Base-by-base conservation (phyloP, 1,140 invertebrate genomes). In the Nasonia giraulti region DNA sequence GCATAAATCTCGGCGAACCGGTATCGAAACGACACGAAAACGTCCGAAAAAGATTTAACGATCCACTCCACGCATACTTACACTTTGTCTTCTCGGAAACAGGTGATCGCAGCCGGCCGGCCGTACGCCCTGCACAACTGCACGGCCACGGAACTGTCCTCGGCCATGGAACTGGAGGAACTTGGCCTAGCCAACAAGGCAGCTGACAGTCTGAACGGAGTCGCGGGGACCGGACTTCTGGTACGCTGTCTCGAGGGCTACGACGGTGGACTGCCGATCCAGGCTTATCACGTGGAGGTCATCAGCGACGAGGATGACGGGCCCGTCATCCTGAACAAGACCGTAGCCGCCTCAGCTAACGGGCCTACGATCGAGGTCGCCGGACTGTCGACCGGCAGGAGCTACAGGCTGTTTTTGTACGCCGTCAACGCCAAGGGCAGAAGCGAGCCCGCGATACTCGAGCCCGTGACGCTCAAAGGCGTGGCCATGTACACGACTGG, bases 81-180 rank as follows among this genome's bases (percentile, higher is more conserved):
- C n/a, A 37, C n/a, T 68, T 27, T 68, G 6, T 69, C 66, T 71
- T 71, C 12, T 27, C 27, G 23, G 17, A 62, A 62, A 55, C 85
- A 92, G 91, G 91, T 92, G 7, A 92, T 92, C 86, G 91, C 91
- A 20, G 87, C 94, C 95, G 97, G 97, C 87, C 96, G 96, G 40
- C 97, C 97, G 14, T 97, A 98, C 89, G 95, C 96, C 44, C 93
- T 98, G 62, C 95, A 96, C 86, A 98, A 98, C 92, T 98, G 97
- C 91, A 96, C 96, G n/a, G 94, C 89, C 2, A 90, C 90, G 37
- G 91, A 92, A 74, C 88, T 92, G 88, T 92, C 91, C 0, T 88
- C 89, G 31, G 79, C 87, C 0, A 55, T 89, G 68, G 91, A 91
- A 11, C 55, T 86, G 8, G 90, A 91, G 20, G 90, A 91, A 89